A percentile compares a stretch with the other conserved stretches of the same genome.
Conservation (phyloP, 2,797 vertebrate genomes). For the Danio albolineatus region DNA sequence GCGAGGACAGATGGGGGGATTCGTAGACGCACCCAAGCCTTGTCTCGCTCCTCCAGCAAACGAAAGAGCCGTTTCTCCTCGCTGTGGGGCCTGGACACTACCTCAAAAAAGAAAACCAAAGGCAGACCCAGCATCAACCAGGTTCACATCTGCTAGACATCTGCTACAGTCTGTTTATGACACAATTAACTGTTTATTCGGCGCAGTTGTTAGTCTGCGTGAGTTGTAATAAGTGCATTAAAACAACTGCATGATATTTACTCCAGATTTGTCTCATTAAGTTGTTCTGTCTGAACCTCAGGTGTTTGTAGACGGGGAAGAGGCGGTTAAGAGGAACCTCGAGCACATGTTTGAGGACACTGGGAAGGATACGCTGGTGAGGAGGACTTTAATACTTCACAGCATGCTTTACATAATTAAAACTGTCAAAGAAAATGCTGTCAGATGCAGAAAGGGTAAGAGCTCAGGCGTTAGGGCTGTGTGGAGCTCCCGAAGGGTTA, state of each 20-base stretch:
- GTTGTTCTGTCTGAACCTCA: conserved; percentile 62
- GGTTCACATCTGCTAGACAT: conserved; percentile 70
- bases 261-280: neutral
- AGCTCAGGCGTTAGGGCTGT: conserved; percentile 3
- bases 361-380: conserved; percentile 78
- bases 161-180: neutral
- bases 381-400: conserved; percentile 38
- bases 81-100: conserved; percentile 95
- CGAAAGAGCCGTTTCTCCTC: conserved; percentile 96
- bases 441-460: conserved; percentile 8
- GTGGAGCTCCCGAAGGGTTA: neutral
- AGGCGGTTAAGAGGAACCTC: conserved; percentile 84
- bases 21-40: conserved; percentile 86
- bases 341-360: conserved; percentile 88
- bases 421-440: conserved; percentile 21
- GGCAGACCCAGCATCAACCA: conserved; percentile 93
- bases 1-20: conserved; percentile 89
- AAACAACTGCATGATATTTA: neutral
- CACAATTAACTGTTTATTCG: conserved; percentile 23
- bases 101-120: conserved; percentile 92
- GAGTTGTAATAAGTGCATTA: neutral
- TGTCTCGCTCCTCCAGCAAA: conserved; percentile 92
- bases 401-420: conserved; percentile 27
- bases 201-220: neutral
- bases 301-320: conserved; percentile 91